Base-by-base conservation (phyloP, 2,113 vertebrate genomes). In the Solea solea region DNA sequence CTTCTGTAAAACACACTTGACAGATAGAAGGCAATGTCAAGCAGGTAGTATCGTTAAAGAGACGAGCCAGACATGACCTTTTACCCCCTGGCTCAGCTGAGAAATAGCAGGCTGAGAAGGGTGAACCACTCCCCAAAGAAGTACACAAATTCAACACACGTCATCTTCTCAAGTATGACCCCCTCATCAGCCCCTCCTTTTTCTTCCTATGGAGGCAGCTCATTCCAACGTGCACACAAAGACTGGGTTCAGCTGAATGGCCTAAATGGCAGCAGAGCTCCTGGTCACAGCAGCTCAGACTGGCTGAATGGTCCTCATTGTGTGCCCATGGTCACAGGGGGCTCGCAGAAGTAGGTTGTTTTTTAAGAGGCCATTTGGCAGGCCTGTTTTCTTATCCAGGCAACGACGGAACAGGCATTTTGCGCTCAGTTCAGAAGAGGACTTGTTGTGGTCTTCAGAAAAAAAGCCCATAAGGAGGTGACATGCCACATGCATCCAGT, bases 291-390 rank as follows among this genome's bases (percentile, higher is more conserved):
- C 15, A 7, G 83, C 86, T 76, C 78, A 68, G 83, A 82, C 80
- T 83, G 73, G 79, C 88, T 93, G 87, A 93, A 93, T 93, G 86
- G 89, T 89, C 71, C 69, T 89, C 88, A 93, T 93, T 94, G 92
- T 93, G 91, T 91, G 83, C 64, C 80, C 61, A 52, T 62, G 76
- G 88, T 91, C 92, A 90, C 89, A 86, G 86, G 87, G 87, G 87
- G 89, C 86, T 81, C 11, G 62, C 78, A 90, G 82, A 89, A 88
- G 73, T 83, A 69, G 86, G 66, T 69, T 86, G 85, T 82, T 91
- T 90, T 91, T 90, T 86, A 92, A 91, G 81, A 88, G 73, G 76
- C 90, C 69, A 86, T 90, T 93, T 92, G 86, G 80, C 88, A 88
- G 12, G 52, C 72, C 83, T 75, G 68, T 58, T 73, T 87, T 89